Percentiles rank a stretch among this genome's conserved stretches.
phyloP scores from a whole-genome alignment of 53 echinoderm and acorn worm species.

The Echinometra lucunter region DNA sequence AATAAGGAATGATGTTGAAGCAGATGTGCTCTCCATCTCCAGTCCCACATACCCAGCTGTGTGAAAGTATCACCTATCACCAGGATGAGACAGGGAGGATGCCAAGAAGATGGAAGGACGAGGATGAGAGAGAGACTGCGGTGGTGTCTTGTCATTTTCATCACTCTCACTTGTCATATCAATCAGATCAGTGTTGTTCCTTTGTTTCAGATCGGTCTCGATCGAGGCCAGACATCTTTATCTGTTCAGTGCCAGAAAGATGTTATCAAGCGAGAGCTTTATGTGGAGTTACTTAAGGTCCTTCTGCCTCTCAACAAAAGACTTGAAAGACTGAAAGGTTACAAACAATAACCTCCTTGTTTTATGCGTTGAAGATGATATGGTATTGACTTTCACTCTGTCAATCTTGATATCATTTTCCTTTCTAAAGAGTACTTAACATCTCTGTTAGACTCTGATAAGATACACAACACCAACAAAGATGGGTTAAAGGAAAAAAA shows the following conservation, averaged over 20 bases:
- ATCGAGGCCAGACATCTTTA: neutral
- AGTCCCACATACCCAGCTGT: slow-evolving; percentile 65
- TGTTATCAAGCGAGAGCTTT: neutral
- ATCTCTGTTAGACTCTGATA: slow-evolving; percentile 13
- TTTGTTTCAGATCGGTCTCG: slow-evolving; percentile 1
- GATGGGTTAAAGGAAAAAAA: neutral
- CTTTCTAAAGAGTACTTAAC: neutral
- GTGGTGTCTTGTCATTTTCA: slow-evolving; percentile 8
- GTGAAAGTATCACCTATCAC: slow-evolving; percentile 47
- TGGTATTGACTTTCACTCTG: neutral
- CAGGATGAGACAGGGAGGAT: neutral
- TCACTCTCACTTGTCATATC: slow-evolving; percentile 34
- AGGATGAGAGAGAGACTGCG: neutral
- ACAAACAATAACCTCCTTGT: slow-evolving; percentile 21
- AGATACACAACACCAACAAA: neutral
- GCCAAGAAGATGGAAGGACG: neutral
- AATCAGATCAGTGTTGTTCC: neutral
- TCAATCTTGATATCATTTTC: neutral
- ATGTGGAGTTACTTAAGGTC: neutral
- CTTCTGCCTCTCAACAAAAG: neutral
- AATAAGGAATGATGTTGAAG: slow-evolving; percentile 20
- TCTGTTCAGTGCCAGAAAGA: neutral
- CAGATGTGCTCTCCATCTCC: slow-evolving; percentile 19
- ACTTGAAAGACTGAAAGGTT: neutral
- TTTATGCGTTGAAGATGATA: neutral